These are phyloP conservation scores for Eremophila alpestris DNA, from an alignment of 2,797 vertebrate genomes.

Conservation along the genomic window DNA sequence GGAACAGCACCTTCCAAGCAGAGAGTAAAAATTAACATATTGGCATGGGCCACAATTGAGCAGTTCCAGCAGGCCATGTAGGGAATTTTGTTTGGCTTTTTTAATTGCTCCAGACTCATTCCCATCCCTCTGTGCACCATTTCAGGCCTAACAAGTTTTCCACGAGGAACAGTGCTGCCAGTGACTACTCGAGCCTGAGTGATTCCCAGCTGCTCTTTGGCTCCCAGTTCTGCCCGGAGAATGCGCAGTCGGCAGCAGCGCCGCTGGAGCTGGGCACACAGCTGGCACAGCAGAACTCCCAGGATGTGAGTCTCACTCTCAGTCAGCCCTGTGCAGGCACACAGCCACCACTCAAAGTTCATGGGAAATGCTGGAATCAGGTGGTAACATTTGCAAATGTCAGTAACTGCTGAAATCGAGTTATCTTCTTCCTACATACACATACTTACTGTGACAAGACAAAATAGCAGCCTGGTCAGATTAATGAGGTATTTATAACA, in stretches of 20 bases:
- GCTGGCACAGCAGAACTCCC: constrained; percentile 83
- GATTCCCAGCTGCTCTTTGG: constrained; percentile 91
- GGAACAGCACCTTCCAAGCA: rapidly evolving
- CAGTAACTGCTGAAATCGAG: background rate
- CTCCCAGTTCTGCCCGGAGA: constrained; percentile 89
- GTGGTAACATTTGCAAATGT: background rate
- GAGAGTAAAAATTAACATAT: background rate
- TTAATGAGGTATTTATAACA: background rate
- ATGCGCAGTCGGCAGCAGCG: constrained; percentile 73
- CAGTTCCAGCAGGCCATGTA: rapidly evolving
- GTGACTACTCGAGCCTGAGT: constrained; percentile 79
- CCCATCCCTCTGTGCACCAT: background rate
- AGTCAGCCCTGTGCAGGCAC: background rate
- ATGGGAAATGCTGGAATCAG: background rate
- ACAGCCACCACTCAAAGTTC: background rate
- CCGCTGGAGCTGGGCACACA: constrained; percentile 82
- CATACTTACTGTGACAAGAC: background rate
- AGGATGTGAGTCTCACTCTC: constrained; percentile 82
- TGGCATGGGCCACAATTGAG: background rate
- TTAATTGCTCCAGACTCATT: background rate
- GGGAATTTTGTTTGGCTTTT: background rate
- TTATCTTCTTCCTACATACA: background rate
- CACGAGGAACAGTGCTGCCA: constrained; percentile 50
- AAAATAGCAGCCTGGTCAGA: background rate
- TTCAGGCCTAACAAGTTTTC: constrained; percentile 72